Conservation (phyloP, 2,797 vertebrate species). For the Pseudotriccus pelzelni region DNA sequence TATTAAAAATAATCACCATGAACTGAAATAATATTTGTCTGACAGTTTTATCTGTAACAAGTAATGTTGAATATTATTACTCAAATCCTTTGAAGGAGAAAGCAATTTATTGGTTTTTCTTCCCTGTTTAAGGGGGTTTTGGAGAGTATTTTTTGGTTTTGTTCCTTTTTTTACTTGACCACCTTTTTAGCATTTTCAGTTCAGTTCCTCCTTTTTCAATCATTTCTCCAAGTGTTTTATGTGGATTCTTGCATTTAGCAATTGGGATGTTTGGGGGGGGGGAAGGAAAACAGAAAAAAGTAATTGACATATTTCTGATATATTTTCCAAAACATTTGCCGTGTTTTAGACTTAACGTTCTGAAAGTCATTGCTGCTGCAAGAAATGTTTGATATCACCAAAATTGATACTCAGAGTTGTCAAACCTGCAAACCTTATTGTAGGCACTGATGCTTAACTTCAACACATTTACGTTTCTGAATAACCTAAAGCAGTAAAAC, state of each 20-base stretch:
- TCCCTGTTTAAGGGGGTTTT: background rate
- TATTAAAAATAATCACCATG: background rate
- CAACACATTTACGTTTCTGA: background rate
- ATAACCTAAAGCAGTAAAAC: background rate
- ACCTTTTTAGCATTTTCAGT: background rate
- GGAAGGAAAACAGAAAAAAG: background rate
- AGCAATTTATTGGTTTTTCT: background rate
- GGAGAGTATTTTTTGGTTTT: rapidly evolving
- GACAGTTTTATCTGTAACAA: background rate
- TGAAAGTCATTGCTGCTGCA: background rate
- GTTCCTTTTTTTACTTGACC: background rate
- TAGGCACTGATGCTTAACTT: background rate
- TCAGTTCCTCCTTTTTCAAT: background rate
- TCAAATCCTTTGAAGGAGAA: background rate
- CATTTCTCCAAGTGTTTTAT: background rate
- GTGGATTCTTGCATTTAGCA: background rate
- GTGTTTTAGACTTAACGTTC: background rate
- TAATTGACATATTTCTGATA: background rate
- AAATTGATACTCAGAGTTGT: background rate
- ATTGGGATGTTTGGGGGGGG: rapidly evolving
- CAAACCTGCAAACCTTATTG: background rate
- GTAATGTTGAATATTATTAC: background rate
- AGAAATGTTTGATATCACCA: background rate
- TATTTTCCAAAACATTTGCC: background rate
- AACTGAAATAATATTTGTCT: background rate